Evolutionary conservation across 1,140 invertebrate species (phyloP).

Genomic region (Bombus confusus): DNA sequence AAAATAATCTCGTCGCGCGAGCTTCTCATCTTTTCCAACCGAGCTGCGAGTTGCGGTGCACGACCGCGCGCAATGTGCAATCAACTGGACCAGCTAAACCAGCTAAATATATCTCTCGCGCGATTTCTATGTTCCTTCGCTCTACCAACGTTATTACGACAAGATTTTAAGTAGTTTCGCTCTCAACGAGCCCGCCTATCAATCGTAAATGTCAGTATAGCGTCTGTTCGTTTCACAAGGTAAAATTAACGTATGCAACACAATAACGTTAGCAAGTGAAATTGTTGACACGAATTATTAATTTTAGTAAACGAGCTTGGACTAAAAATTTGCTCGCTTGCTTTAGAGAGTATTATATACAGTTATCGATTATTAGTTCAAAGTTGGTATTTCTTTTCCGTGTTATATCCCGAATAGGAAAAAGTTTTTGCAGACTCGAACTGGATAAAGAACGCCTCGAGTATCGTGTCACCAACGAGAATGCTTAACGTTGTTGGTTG

Average conservation of each 20-base stretch:
- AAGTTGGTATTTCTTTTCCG: not conserved
- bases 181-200: not conserved
- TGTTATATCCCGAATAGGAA: not conserved
- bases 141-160: not conserved
- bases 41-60: not conserved
- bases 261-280: not conserved
- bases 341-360: no score
- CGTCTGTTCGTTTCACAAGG: not conserved
- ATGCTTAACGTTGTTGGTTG: not conserved
- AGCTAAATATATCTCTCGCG: not conserved
- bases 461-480: not conserved
- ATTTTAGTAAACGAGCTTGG: not conserved
- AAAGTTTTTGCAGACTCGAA: not conserved
- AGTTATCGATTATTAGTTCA: not conserved
- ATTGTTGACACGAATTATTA: not conserved
- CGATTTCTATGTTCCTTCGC: not conserved
- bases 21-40: slow-evolving; percentile 49
- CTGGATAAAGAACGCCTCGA: not conserved
- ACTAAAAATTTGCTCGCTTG: no score
- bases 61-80: no score
- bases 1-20: slow-evolving; percentile 68
- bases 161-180: not conserved
- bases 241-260: no score
- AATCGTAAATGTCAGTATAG: not conserved
- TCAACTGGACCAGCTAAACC: no score